Evolutionary conservation across 2,113 vertebrate genomes (phyloP), one percentile per base, ranked within the genome.

Genomic region (Grammomys surdaster): DNA sequence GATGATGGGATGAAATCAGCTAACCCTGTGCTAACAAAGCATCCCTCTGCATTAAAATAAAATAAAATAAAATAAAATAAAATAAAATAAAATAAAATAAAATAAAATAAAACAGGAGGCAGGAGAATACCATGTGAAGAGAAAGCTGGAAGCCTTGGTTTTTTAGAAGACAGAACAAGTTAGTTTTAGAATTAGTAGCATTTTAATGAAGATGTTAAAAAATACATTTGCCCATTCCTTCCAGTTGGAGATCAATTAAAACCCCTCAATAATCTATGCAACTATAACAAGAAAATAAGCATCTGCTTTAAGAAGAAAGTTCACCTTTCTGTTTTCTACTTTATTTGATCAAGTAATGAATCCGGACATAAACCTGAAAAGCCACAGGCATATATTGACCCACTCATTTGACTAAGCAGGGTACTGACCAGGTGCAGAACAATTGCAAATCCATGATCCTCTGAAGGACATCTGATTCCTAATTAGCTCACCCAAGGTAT

Each of bases 311-410:
- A 88, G 78, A 31, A 92, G 5, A 84, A 85, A 70, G 87, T 33
- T 3, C 1, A 58, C 24, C 72, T 95, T 75, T 58, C 3, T 65
- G 28, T 69, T 95, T 95, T 93, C 54, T 95, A 63, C 85, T 93
- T 96, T 73, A 67, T 67, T 82, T 78, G 43, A 7, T 51, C 76
- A 76, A 89, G 31, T 63, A 78, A 63, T 6, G 14, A 26, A 14
- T 77, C 77, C 76, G 31, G 31, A 58, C 26, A 86, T 7, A 24
- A 92, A 87, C 12, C 28, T 87, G 67, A 63, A 77, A 80, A 93
- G 48, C 3, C 24, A 54, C 40, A 73, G 46, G 3, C 76, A n/a
- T 82, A 11, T 5, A 9, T 28, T 93, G 78, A 43, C 5, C 22
- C 12, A 36, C 31, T 40, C 16, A 36, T 75, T 90, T 69, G 28